Evolutionary conservation across 2,888 invertebrate genomes (phyloP), one percentile per base, ranked within the genome.

Genomic region (Proisotoma minuta): DNA sequence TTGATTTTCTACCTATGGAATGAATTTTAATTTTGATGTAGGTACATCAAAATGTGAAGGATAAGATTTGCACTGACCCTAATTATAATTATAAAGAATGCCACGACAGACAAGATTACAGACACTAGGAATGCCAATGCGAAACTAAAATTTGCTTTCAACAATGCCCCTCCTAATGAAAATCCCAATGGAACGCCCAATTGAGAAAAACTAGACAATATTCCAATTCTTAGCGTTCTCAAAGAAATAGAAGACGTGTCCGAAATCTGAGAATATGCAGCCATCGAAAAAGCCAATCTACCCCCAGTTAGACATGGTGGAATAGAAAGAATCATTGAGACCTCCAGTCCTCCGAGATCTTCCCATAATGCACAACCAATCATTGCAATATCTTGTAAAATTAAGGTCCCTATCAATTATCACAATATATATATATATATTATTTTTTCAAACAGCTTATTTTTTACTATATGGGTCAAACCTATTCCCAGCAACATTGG

Each of bases 141-240:
- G 34, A 34, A 34, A 34, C 34, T 15, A 10, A 34, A 10, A 23
- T 50, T 50, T 5, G 66, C 56, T 54, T 54, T 66, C 2, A 62
- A 48, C 1, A 59, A 34, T 2, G 57, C 57, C 43, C 74, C 73
- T 5, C 73, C 74, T 26, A 73, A n/a, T 8, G 71, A 57, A n/a
- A 66, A 62, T 2, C 74, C 74, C 2, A 66, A 10, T 10, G 66
- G 66, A 2, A 64, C 62, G 0, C 69, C 69, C 2, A 64, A 34
- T 2, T 57, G 43, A 15, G 52, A 54, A 1, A 58, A 59, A 12
- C 63, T 63, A 1, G 57, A 51, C 8, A 84, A 79, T 12, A 84
- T 74, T n/a, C 84, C 85, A 49, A 85, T 79, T 72, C 85, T 78
- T 50, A 85, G 79, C 1, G 85, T 85, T 24, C 85, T 79, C 67